These are phyloP conservation scores for Drosophila kepulauana DNA, from an alignment of 1,140 invertebrate genomes.

Conservation along the genomic window DNA sequence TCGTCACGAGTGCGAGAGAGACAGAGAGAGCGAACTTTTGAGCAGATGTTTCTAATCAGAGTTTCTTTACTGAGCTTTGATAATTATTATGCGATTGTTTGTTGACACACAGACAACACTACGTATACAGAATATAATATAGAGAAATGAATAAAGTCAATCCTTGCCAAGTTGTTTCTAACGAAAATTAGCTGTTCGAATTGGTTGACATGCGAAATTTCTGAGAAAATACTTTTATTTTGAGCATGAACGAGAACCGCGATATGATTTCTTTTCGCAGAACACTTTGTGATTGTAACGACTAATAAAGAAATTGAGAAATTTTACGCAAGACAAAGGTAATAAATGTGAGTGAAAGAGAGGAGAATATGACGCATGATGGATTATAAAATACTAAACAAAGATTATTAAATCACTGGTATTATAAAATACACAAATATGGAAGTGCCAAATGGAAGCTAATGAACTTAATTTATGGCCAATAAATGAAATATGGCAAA, in stretches of 20 bases:
- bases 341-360: not conserved
- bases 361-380: conserved; percentile 3
- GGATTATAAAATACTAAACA: conserved; percentile 1
- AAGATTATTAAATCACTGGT: conserved; percentile 3
- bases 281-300: conserved; percentile 17
- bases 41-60: conserved; percentile 1
- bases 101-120: not conserved
- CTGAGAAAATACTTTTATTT: conserved; percentile 38
- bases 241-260: conserved; percentile 18
- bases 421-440: conserved; percentile 20
- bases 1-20: conserved; percentile 1
- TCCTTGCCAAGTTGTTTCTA: conserved; percentile 8
- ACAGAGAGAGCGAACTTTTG: conserved; percentile 6
- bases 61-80: conserved; percentile 5
- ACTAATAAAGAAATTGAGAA: conserved; percentile 4
- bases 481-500: conserved; percentile 30
- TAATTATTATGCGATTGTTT: not conserved
- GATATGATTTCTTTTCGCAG: conserved; percentile 21
- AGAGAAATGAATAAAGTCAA: conserved; percentile 3
- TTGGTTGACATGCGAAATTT: conserved; percentile 38
- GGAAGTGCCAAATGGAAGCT: conserved; percentile 20
- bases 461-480: conserved; percentile 36
- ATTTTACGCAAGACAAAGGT: not conserved
- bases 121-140: not conserved
- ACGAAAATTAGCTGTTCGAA: conserved; percentile 25